Evolutionary conservation across 2,888 invertebrate genomes (phyloP), one percentile per base, ranked within the genome.

Genomic region (Microctonus aethiopoides): DNA sequence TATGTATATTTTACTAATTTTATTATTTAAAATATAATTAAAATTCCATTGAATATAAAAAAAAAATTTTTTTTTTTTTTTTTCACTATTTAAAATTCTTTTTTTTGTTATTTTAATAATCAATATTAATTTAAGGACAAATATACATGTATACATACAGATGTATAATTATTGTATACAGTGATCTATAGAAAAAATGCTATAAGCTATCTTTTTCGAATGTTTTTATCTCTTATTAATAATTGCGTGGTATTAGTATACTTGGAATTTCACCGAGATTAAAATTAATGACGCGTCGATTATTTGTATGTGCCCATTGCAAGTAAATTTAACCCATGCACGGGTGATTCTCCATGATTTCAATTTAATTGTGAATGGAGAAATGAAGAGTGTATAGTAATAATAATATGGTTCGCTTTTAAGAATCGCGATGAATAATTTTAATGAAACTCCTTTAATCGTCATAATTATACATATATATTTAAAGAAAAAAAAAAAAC

Each of bases 361-460:
- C 62, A 74, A 59, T 74, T 74, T 72, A 71, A 74, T 65, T 72
- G 72, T 72, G 71, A 70, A 74, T 68, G 46, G 46, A 46, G 46
- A 46, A 6, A 46, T 66, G 72, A 72, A 72, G 57, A n/a, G 54
- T 75, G 74, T 75, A 71, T 70, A 75, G 69, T 75, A 72, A 46
- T 46, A 39, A 39, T 39, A 34, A 65, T 73, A 75, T 71, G 75
- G 71, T 74, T 75, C 74, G 71, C 71, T 75, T 74, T 74, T 75
- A 74, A 72, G 74, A 74, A 74, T 75, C 72, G 74, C 74, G 69
- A 74, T 72, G 70, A 75, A 75, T 72, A 70, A 74, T 74, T 71
- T 72, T 41, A 68, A 72, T 60, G 34, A 34, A 57, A 57, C 32
- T 29, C 20, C 20, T 34, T 52, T 52, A 22, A 16, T 52, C 4